phyloP scores from a whole-genome alignment of 2,888 invertebrate species.

The Oithona nana region DNA sequence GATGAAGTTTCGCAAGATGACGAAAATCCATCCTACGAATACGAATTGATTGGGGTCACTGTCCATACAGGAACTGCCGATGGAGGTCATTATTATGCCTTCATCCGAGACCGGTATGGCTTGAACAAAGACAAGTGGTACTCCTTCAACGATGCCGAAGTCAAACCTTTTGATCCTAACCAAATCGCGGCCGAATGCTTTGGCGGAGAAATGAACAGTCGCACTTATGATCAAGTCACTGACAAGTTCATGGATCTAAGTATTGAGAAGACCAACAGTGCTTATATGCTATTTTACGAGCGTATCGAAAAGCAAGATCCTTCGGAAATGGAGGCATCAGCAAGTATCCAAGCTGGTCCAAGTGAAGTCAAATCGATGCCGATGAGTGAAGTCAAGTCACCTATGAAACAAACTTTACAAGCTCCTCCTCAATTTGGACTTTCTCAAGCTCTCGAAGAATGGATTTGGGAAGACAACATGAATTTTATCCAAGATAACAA shows the following conservation, averaged over 20 bases:
- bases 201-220: conserved; percentile 70
- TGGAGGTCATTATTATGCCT: conserved; percentile 89
- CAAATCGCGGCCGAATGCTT: conserved; percentile 89
- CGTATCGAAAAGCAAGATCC: conserved; percentile 35
- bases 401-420: conserved; percentile 23
- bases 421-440: conserved; percentile 36
- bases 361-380: not conserved
- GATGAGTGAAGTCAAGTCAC: conserved; percentile 12
- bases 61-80: conserved; percentile 96
- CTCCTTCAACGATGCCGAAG: conserved; percentile 77
- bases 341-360: not conserved
- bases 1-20: conserved; percentile 18
- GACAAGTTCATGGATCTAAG: conserved; percentile 95
- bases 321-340: not conserved
- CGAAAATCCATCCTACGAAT: conserved; percentile 29
- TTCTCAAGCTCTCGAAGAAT: conserved; percentile 63
- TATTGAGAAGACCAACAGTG: conserved; percentile 91
- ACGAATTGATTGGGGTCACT: conserved; percentile 77
- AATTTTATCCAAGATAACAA: conserved; percentile 85
- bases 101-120: conserved; percentile 61
- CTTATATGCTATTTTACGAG: conserved; percentile 92
- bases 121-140: conserved; percentile 67
- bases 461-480: conserved; percentile 96
- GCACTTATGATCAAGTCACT: conserved; percentile 30
- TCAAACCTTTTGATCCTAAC: conserved; percentile 82